Percentiles rank a stretch among this genome's conserved stretches.
Conservation (phyloP, 92 coral and sea anemone genomes). For the Siderastrea radians region DNA sequence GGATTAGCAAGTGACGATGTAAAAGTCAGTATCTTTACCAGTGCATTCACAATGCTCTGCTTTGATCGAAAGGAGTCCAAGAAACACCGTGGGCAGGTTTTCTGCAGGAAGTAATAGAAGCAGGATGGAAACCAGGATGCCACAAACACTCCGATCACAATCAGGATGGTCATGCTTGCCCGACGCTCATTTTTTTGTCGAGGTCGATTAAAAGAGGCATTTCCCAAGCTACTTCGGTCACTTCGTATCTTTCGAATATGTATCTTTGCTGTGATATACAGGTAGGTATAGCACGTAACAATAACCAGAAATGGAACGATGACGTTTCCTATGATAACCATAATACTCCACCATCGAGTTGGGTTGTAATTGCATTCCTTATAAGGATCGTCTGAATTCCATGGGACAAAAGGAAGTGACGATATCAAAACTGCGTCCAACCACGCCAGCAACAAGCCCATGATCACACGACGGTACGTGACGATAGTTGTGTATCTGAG, state of each 20-base stretch:
- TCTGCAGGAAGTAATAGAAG: slow-evolving; percentile 85
- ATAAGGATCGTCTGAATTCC: slow-evolving; percentile 38
- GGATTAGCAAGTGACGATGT: slow-evolving; percentile 86
- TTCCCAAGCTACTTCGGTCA: background rate
- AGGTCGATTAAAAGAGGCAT: background rate
- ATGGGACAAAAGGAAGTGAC: slow-evolving; percentile 85
- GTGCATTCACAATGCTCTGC: slow-evolving; percentile 79
- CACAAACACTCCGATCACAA: slow-evolving; percentile 92
- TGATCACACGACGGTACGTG: slow-evolving; percentile 68
- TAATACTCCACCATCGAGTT: slow-evolving; percentile 94
- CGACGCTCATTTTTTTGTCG: slow-evolving; percentile 69
- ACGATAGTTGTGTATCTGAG: slow-evolving; percentile 65
- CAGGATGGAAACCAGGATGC: slow-evolving; percentile 97
- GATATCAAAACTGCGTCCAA: slow-evolving; percentile 84
- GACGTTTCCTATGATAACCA: slow-evolving; percentile 92
- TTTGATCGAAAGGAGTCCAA: slow-evolving; percentile 60
- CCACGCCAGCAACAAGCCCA: slow-evolving; percentile 77
- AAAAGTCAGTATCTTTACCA: slow-evolving; percentile 84
- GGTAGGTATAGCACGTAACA: slow-evolving; percentile 77
- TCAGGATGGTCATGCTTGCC: slow-evolving; percentile 86
- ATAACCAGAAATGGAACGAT: slow-evolving; percentile 87
- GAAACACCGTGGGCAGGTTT: slow-evolving; percentile 86
- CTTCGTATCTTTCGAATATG: slow-evolving; percentile 75
- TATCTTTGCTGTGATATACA: slow-evolving; percentile 84
- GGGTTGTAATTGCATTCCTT: slow-evolving; percentile 85